These are phyloP conservation scores for fruit fly (Drosophila melanogaster) DNA, from an alignment of 1,140 invertebrate species.

Conservation along the genomic window DNA sequence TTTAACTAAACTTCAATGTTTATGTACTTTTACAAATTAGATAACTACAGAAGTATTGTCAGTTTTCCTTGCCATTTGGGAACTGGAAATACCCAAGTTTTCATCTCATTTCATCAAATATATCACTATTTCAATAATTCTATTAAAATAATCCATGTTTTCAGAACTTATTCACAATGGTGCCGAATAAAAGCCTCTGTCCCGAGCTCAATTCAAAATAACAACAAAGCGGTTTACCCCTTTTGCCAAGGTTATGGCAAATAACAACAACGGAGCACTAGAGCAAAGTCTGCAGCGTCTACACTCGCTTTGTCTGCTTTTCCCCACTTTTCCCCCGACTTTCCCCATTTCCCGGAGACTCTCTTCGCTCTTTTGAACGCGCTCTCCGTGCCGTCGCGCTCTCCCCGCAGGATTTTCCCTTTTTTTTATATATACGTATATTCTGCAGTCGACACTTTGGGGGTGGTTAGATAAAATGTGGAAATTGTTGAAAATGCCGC, in stretches of 20 bases:
- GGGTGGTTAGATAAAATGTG: slow-evolving; percentile 82
- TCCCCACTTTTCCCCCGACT: slow-evolving; percentile 18
- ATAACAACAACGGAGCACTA: slow-evolving; percentile 51
- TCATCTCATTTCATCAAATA: too few species aligned
- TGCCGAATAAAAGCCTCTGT: neutral
- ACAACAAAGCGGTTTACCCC: slow-evolving; percentile 48
- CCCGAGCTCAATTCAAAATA: slow-evolving; percentile 14
- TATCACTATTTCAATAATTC: neutral
- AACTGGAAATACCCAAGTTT: too few species aligned
- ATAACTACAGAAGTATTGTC: too few species aligned
- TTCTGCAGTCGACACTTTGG: slow-evolving; percentile 79
- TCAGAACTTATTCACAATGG: slow-evolving; percentile 2
- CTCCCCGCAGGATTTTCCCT: slow-evolving; percentile 69
- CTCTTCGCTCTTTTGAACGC: slow-evolving; percentile 18
- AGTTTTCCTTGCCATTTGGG: too few species aligned
- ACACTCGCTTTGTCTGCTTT: slow-evolving; percentile 34
- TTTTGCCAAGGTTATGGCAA: slow-evolving; percentile 62
- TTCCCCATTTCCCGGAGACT: slow-evolving; percentile 13
- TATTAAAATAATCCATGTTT: neutral
- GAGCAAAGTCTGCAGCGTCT: slow-evolving; percentile 55
- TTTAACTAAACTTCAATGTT: too few species aligned
- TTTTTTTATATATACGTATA: slow-evolving; percentile 51
- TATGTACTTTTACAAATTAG: too few species aligned
- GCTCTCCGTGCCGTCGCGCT: slow-evolving; percentile 30
- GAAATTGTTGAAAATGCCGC: slow-evolving; percentile 81